These are phyloP conservation scores for Rousettus leschenaultii DNA, from an alignment of 2,113 vertebrate species.

Conservation along the genomic window DNA sequence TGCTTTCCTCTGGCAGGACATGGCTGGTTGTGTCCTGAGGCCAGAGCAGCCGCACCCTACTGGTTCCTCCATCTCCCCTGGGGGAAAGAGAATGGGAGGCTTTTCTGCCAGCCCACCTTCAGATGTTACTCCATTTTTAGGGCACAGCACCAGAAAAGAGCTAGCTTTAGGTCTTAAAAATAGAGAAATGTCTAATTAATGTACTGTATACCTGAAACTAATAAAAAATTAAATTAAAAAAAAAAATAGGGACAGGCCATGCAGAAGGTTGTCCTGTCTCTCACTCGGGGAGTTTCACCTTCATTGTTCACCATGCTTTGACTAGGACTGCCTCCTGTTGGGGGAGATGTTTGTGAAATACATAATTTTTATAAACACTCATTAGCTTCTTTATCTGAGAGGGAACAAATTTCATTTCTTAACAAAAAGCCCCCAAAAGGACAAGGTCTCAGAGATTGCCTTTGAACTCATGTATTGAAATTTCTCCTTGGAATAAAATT, in stretches of 20 bases:
- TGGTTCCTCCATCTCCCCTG: not conserved
- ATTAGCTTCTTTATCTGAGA: constrained; percentile 23
- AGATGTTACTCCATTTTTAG: constrained; percentile 30
- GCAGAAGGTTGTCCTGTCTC: not conserved
- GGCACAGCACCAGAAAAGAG: constrained; percentile 45
- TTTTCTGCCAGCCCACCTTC: not conserved
- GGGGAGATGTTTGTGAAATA: constrained; percentile 55
- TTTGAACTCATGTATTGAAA: constrained; percentile 54
- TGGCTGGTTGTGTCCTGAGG: too few relatives aligned
- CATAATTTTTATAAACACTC: constrained; percentile 68
- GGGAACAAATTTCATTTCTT: constrained; percentile 31
- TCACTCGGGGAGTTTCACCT: not conserved
- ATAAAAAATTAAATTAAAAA: too few relatives aligned
- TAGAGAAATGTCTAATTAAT: too few relatives aligned
- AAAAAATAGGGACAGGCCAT: constrained; percentile 33
- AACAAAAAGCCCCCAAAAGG: constrained; percentile 33
- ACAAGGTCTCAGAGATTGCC: constrained; percentile 49
- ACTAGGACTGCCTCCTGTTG: constrained; percentile 46
- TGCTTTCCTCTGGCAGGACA: not conserved
- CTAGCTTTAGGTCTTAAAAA: constrained; percentile 65
- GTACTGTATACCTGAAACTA: too few relatives aligned
- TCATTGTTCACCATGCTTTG: fast-evolving
- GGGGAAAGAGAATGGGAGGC: not conserved
- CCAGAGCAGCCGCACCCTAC: not conserved
- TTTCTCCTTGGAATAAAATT: constrained; percentile 42